Percentiles rank a stretch among this genome's conserved stretches.
Evolutionary conservation across 2,888 invertebrate genomes (phyloP).

Genomic region (Chironomus riparius): DNA sequence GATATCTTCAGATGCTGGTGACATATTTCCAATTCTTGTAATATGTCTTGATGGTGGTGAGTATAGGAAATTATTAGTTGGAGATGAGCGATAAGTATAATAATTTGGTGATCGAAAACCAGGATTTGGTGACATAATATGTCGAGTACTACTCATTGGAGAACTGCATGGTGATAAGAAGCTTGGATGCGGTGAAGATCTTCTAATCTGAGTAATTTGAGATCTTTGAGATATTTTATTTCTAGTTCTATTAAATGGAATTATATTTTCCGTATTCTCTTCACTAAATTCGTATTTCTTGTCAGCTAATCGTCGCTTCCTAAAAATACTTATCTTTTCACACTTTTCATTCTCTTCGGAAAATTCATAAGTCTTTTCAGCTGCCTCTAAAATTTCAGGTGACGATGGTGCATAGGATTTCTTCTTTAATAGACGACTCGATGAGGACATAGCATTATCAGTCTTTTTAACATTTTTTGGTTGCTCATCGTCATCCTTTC

Average conservation of each 20-base stretch:
- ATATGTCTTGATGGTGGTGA: slow-evolving; percentile 7
- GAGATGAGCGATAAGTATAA: slow-evolving; percentile 18
- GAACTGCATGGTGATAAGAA: slow-evolving; percentile 43
- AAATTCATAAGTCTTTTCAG: slow-evolving; percentile 74
- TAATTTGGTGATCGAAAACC: slow-evolving; percentile 16
- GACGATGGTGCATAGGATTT: slow-evolving; percentile 4
- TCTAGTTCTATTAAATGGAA: slow-evolving; percentile 42
- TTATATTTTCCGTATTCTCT: slow-evolving; percentile 58
- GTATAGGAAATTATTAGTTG: slow-evolving; percentile 25
- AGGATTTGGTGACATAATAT: slow-evolving; percentile 30
- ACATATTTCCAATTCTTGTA: slow-evolving; percentile 17
- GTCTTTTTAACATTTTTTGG: slow-evolving; percentile 28
- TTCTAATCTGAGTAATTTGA: slow-evolving; percentile 30
- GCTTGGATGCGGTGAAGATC: slow-evolving; percentile 35
- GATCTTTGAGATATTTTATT: slow-evolving; percentile 29
- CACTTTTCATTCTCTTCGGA: slow-evolving; percentile 75
- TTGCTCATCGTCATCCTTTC: not conserved
- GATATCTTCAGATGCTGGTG: slow-evolving; percentile 30
- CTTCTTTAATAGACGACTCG: not conserved
- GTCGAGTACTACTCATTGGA: slow-evolving; percentile 32
- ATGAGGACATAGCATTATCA: slow-evolving; percentile 35
- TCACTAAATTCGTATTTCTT: slow-evolving; percentile 89
- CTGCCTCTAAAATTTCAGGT: slow-evolving; percentile 37
- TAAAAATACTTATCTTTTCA: slow-evolving; percentile 76
- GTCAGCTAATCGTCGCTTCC: slow-evolving; percentile 76